Percentiles rank a stretch among this genome's conserved stretches.
phyloP scores from a whole-genome alignment of 2,797 vertebrate species.

The Smutsia temminckii region DNA sequence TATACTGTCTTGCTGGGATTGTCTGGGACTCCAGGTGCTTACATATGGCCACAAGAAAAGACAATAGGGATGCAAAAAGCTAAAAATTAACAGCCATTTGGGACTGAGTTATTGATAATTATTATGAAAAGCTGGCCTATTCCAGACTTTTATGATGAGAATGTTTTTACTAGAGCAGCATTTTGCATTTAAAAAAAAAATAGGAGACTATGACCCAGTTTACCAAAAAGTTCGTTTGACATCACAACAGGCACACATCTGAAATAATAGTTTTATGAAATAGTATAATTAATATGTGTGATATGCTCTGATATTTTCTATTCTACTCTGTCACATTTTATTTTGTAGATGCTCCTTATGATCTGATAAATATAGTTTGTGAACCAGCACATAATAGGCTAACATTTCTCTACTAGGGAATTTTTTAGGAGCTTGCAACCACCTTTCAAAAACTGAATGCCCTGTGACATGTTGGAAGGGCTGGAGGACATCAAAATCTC shows the following conservation, averaged over 20 bases:
- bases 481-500: neutral
- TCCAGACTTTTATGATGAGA: neutral
- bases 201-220: neutral
- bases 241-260: neutral
- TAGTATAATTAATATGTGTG: neutral
- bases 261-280: neutral
- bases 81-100: neutral
- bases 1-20: neutral
- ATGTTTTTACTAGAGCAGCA: neutral
- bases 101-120: neutral
- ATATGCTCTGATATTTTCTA: neutral
- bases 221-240: slow-evolving; percentile 2
- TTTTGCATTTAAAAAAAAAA: neutral
- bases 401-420: neutral
- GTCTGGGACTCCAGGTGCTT: neutral
- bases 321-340: neutral
- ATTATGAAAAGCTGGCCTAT: neutral
- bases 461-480: neutral
- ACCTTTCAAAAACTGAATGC: neutral
- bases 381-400: neutral
- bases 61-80: neutral
- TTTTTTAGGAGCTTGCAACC: neutral
- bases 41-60: neutral
- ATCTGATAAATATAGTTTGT: neutral
- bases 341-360: neutral